Conservation (phyloP, 2,797 vertebrate genomes). For the Hydrolagus colliei region DNA sequence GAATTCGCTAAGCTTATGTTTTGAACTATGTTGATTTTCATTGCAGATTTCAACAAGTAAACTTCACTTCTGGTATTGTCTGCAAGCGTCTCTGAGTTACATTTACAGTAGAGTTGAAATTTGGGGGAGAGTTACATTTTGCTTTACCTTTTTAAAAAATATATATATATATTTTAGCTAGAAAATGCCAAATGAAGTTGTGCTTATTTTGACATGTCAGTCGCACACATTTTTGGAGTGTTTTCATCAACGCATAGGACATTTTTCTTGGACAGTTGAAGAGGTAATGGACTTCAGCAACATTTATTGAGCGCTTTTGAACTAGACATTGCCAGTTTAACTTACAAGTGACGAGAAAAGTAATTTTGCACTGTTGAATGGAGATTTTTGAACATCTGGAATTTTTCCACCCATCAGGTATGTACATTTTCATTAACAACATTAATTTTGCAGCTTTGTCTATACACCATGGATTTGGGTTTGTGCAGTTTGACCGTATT, state of each 20-base stretch:
- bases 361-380: constrained; percentile 30
- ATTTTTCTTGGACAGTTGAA: constrained; percentile 25
- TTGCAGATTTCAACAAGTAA: constrained; percentile 3
- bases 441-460: constrained; percentile 67
- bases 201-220: not conserved
- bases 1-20: not conserved
- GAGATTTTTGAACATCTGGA: constrained; percentile 32
- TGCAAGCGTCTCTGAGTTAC: not conserved
- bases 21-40: not conserved
- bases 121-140: not conserved
- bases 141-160: too few species aligned
- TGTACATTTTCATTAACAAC: constrained; percentile 33
- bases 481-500: constrained; percentile 76
- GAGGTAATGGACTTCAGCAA: constrained; percentile 22
- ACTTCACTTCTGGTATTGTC: constrained; percentile 5
- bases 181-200: too few species aligned
- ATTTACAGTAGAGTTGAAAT: not conserved
- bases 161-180: too few species aligned
- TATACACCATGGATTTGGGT: constrained; percentile 80
- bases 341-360: constrained; percentile 26
- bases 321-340: constrained; percentile 32
- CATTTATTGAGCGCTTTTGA: constrained; percentile 4
- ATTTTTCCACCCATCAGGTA: constrained; percentile 31
- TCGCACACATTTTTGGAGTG: constrained; percentile 14
- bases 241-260: not conserved